Conservation (phyloP, 2,113 vertebrate genomes). For the Columbina picui region DNA sequence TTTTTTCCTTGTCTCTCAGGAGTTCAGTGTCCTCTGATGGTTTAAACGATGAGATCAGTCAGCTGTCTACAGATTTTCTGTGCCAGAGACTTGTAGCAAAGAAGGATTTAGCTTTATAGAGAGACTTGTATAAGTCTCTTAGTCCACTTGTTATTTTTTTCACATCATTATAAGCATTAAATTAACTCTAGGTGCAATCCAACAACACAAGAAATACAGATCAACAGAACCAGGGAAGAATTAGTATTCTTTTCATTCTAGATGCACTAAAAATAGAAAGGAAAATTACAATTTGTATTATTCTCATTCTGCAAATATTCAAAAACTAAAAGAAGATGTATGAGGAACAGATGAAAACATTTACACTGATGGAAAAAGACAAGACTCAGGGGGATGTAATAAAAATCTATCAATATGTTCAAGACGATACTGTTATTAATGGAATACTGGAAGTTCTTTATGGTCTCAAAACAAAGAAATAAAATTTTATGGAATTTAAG, state of each 20-base stretch:
- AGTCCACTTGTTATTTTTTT: background rate
- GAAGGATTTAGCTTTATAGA: background rate
- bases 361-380: background rate
- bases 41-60: background rate
- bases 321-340: background rate
- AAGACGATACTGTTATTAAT: background rate
- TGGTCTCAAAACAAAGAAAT: background rate
- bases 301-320: background rate
- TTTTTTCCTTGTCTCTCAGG: background rate
- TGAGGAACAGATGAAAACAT: background rate
- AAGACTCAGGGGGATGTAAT: rapidly evolving
- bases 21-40: background rate
- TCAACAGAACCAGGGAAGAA: background rate
- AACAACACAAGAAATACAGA: background rate
- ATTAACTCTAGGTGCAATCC: background rate
- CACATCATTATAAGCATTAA: background rate
- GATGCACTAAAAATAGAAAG: background rate
- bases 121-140: background rate
- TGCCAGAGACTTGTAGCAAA: background rate
- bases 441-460: background rate
- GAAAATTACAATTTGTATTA: background rate
- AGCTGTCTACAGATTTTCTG: background rate
- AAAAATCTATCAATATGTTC: background rate
- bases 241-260: background rate
- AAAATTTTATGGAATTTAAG: background rate